Base-by-base conservation (phyloP, 2,888 invertebrate species). In the Tetramorium bicarinatum region DNA sequence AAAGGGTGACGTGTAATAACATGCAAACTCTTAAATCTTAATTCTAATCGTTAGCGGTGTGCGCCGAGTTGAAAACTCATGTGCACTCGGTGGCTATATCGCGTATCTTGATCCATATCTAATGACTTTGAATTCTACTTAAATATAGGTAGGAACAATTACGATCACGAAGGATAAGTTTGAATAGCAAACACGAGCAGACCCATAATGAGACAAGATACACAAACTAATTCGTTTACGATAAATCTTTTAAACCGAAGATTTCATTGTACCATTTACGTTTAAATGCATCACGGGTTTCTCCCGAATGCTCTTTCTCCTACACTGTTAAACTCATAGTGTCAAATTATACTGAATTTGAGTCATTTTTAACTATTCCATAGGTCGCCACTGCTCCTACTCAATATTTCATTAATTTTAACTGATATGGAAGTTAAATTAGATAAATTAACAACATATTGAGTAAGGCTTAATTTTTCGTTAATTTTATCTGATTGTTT, bases 71-170 rank as follows among this genome's bases (percentile, higher is more conserved):
- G 64, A 62, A 49, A 61, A n/a, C 21, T 41, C 25, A n/a, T 41
- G 38, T 41, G 41, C 56, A 3, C 18, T 18, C 56, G 13, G 21
- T 9, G 34, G 1, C 15, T 61, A 21, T 34, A 47, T 61, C 15
- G 34, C 44, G 2, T 41, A 76, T 76, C 52, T 52, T n/a, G 76
- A 64, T 41, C 44, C n/a, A 76, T 25, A 76, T 52, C 44, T 76
- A 76, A 25, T 59, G 38, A 61, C 61, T 75, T 21, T 34, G 38
- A 15, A 74, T 49, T 75, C 34, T 38, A 76, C 13, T 49, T 52
- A 52, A 77, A n/a, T 38, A 67, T 38, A n/a, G 25, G 13, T 15
- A 54, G 18, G 52, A 54, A 69, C 18, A 38, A 52, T 76, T 52
- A 41, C 41, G 25, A 54, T 29, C n/a, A 25, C 15, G 25, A 54